Conservation (phyloP, 2,113 vertebrate genomes). For the Geococcyx californianus region DNA sequence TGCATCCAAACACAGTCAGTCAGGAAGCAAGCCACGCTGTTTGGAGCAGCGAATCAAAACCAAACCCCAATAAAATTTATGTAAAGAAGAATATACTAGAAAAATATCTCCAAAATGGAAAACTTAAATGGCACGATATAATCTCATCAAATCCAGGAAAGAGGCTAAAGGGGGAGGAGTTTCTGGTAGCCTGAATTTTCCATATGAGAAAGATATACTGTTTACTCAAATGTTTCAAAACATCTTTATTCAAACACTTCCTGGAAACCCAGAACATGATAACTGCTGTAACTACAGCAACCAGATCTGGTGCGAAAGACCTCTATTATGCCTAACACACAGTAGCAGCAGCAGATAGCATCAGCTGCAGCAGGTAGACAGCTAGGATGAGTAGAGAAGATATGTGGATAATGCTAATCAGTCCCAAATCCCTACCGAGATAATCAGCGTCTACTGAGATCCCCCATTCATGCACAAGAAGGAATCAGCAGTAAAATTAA, state of each 20-base stretch:
- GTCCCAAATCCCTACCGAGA: constrained; percentile 28
- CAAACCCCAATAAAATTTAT: background rate
- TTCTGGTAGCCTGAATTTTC: background rate
- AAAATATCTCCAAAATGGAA: background rate
- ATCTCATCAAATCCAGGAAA: background rate
- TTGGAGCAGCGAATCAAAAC: background rate
- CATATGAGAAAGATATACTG: background rate
- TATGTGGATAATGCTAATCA: constrained; percentile 33
- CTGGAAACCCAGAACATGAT: constrained; percentile 36
- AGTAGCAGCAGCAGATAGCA: background rate
- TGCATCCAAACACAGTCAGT: background rate
- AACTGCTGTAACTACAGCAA: constrained; percentile 65
- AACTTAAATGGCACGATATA: background rate
- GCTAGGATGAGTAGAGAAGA: background rate
- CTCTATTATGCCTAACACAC: constrained; percentile 2
- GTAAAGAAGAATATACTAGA: background rate
- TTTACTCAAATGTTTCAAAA: constrained; percentile 37
- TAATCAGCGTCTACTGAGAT: background rate
- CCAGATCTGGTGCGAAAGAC: constrained; percentile 15
- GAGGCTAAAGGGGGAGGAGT: background rate
- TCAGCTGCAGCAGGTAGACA: constrained; percentile 9
- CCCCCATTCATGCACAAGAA: background rate
- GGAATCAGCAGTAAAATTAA: constrained; percentile 1
- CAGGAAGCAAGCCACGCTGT: background rate
- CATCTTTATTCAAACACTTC: background rate